A percentile compares a stretch with the other conserved stretches of the same genome.
phyloP scores from a whole-genome alignment of 1,140 invertebrate genomes.

The Artemia franciscana region DNA sequence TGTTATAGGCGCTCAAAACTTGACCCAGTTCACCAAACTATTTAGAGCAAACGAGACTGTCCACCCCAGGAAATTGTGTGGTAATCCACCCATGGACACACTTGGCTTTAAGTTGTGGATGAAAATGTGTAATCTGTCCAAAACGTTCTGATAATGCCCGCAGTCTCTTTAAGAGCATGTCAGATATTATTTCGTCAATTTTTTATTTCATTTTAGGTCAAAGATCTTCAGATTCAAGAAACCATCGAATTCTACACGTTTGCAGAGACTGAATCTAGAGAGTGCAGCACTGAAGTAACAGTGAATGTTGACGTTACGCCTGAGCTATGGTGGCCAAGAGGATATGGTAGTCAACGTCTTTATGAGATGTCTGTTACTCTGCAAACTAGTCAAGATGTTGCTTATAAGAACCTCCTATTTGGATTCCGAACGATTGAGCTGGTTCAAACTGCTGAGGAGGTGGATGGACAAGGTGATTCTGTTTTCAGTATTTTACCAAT shows the following conservation, averaged over 20 bases:
- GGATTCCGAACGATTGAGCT: constrained; percentile 71
- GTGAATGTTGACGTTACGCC: background rate
- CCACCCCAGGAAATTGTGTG: no score
- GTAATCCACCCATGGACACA: no score
- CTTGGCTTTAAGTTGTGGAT: no score
- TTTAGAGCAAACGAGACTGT: no score
- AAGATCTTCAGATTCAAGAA: background rate
- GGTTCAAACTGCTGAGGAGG: constrained; percentile 29
- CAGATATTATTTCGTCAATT: no score
- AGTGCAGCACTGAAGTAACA: background rate
- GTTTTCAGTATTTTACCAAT: no score
- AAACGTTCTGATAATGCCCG: no score
- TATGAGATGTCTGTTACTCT: constrained; percentile 38
- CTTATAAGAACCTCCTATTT: constrained; percentile 27
- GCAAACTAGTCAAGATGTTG: constrained; percentile 5
- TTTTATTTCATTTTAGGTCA: no score
- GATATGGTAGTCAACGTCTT: constrained; percentile 57
- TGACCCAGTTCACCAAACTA: no score
- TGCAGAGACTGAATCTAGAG: background rate
- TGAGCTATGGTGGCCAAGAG: constrained; percentile 79
- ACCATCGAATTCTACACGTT: background rate
- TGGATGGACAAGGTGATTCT: background rate
- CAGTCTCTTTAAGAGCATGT: no score
- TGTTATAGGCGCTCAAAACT: no score
- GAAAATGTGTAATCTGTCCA: no score